A percentile compares a stretch with the other conserved stretches of the same genome.
Conservation (phyloP, 2,113 vertebrate genomes). For the Tonatia bakeri region DNA sequence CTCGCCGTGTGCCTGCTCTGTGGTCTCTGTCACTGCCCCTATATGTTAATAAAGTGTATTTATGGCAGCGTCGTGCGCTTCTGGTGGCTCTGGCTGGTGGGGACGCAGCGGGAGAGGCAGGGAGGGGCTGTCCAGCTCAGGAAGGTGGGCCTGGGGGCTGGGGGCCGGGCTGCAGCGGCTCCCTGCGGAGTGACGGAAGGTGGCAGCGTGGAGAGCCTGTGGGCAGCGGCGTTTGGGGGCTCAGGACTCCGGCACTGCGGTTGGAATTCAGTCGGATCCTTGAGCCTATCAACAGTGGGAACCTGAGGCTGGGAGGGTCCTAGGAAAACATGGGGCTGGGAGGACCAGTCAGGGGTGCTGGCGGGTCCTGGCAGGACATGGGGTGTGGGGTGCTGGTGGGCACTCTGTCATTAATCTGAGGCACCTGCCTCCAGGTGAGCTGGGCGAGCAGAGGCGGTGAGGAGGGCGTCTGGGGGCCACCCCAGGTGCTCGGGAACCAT, state of each 20-base stretch:
- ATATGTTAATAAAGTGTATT: slow-evolving; percentile 85
- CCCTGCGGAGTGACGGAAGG: neutral
- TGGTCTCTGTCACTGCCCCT: slow-evolving; percentile 54
- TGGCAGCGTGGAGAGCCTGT: rapidly evolving
- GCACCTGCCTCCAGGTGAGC: rapidly evolving
- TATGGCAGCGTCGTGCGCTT: slow-evolving; percentile 72
- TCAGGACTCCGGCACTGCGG: rapidly evolving
- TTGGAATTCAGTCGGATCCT: neutral
- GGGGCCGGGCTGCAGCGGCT: neutral
- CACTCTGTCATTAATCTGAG: rapidly evolving
- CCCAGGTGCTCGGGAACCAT: rapidly evolving
- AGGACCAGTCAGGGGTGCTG: rapidly evolving
- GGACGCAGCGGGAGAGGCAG: rapidly evolving
- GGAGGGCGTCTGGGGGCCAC: neutral
- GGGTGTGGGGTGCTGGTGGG: rapidly evolving
- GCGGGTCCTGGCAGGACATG: neutral
- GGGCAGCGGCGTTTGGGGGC: rapidly evolving
- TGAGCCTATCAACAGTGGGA: rapidly evolving
- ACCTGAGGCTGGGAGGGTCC: neutral
- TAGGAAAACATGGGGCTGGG: neutral
- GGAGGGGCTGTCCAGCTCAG: rapidly evolving
- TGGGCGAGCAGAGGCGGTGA: neutral
- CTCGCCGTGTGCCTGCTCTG: neutral
- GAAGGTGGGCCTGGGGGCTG: rapidly evolving
- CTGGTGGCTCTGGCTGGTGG: neutral